Evolutionary conservation across 2,113 vertebrate species (phyloP).

Genomic region (Seriola dumerili): DNA sequence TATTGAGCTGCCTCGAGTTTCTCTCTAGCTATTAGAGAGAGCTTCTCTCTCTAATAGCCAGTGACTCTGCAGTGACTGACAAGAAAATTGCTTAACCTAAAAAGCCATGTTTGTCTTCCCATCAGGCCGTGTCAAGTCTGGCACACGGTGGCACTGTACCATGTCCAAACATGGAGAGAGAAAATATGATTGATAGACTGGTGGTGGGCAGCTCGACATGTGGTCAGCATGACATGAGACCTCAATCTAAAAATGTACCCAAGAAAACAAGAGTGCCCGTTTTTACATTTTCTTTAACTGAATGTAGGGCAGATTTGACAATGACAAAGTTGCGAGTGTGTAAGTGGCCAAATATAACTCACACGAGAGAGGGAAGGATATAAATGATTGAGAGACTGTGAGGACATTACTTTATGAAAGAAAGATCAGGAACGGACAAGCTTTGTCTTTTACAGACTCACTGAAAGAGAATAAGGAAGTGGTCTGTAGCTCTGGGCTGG

Average conservation of each 20-base stretch:
- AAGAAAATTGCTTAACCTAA: conserved; percentile 41
- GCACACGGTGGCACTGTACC: conserved; percentile 3
- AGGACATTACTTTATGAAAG: conserved; percentile 53
- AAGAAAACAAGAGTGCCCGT: conserved; percentile 19
- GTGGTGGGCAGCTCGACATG: not conserved
- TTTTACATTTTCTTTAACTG: conserved; percentile 11
- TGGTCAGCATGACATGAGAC: conserved; percentile 29
- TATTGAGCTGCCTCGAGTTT: conserved; percentile 19
- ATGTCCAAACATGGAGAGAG: conserved; percentile 33
- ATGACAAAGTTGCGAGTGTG: conserved; percentile 45
- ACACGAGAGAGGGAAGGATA: conserved; percentile 41
- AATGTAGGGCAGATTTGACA: conserved; percentile 57
- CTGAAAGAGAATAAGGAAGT: conserved; percentile 53
- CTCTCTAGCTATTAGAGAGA: not conserved
- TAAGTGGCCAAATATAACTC: conserved; percentile 46
- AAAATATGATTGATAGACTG: conserved; percentile 37
- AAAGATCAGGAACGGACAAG: conserved; percentile 54
- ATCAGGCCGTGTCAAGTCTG: conserved; percentile 21
- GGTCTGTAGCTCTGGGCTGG: conserved; percentile 40
- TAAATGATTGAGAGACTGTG: conserved; percentile 61
- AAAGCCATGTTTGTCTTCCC: conserved; percentile 48
- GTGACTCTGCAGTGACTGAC: conserved; percentile 23
- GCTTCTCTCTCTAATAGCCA: not conserved
- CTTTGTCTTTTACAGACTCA: conserved; percentile 41
- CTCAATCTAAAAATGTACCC: conserved; percentile 39